Evolutionary conservation across 2,888 invertebrate genomes (phyloP), one percentile per base, ranked within the genome.

Genomic region (Tanytarsus gracilentus): DNA sequence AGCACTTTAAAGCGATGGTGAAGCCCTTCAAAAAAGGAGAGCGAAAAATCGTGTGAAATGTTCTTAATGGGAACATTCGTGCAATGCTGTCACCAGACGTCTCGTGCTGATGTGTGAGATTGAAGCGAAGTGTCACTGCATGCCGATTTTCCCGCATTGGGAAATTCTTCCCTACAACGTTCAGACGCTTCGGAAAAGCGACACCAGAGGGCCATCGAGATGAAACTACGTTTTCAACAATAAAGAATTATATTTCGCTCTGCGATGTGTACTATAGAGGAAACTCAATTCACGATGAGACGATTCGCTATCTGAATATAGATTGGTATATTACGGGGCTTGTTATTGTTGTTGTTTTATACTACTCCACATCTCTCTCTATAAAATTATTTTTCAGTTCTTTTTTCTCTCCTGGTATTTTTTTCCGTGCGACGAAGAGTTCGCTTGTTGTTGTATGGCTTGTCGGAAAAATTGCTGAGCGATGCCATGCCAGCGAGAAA

Each of bases 321-420:
- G 16, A 55, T 55, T 55, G 55, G 55, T 39, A 40, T 55, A 55
- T 55, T 55, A 55, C 39, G 55, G 55, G 55, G 55, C 55, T 55
- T 55, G 55, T 55, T 55, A 55, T 55, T 55, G 40, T 55, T 55
- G 55, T 55, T 55, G 55, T 55, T 55, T 39, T 55, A n/a, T 49
- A 40, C 40, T 40, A 39, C 40, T 39, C 39, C 55, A 55, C 55
- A 55, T 55, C 55, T 55, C n/a, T n/a, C n/a, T n/a, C 55, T 55
- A 55, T 55, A 55, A 55, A 55, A 55, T 55, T 55, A 55, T 55
- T 55, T 55, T 39, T 55, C 55, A 51, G 51, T 29, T 51, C 39
- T 55, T 55, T 44, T 53, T 53, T 55, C 55, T 39, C 55, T 55
- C 55, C 55, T 55, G 39, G 18, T 55, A 53, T 55, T 55, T 55